phyloP scores from a whole-genome alignment of 2,888 invertebrate species.

The Melangyna quadrimaculata region DNA sequence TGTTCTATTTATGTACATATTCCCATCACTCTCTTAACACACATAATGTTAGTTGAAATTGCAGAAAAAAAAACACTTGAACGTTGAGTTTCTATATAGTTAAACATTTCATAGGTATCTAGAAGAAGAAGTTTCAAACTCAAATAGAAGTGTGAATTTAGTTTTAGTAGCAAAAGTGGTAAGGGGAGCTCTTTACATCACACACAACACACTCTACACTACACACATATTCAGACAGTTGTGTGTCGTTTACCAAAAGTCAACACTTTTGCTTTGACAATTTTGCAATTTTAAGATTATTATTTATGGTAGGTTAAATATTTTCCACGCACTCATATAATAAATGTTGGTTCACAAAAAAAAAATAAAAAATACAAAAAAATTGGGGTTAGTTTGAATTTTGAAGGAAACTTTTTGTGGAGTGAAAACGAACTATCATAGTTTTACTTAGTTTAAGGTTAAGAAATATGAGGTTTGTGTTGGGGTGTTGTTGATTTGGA shows the following conservation, averaged over 20 bases:
- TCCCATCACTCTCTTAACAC: neutral
- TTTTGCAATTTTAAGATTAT: neutral
- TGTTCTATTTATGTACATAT: too few species aligned
- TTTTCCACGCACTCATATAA: neutral
- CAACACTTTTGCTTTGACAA: constrained; percentile 15
- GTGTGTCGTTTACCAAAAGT: constrained; percentile 1
- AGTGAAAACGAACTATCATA: neutral
- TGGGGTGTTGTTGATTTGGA: too few species aligned
- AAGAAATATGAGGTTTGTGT: neutral
- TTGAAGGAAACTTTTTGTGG: neutral
- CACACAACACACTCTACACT: neutral
- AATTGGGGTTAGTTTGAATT: neutral
- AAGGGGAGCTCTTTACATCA: neutral
- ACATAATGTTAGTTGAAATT: neutral
- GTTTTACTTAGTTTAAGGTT: neutral
- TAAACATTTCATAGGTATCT: too few species aligned
- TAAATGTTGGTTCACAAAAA: too few species aligned
- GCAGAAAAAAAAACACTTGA: neutral
- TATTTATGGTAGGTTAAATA: neutral
- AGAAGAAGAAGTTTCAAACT: neutral
- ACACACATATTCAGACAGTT: neutral
- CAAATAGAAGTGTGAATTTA: neutral
- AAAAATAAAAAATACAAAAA: too few species aligned
- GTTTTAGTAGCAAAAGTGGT: neutral
- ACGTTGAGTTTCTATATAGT: neutral